phyloP scores from a whole-genome alignment of 2,888 invertebrate species.

The Digitonthophagus gazella region DNA sequence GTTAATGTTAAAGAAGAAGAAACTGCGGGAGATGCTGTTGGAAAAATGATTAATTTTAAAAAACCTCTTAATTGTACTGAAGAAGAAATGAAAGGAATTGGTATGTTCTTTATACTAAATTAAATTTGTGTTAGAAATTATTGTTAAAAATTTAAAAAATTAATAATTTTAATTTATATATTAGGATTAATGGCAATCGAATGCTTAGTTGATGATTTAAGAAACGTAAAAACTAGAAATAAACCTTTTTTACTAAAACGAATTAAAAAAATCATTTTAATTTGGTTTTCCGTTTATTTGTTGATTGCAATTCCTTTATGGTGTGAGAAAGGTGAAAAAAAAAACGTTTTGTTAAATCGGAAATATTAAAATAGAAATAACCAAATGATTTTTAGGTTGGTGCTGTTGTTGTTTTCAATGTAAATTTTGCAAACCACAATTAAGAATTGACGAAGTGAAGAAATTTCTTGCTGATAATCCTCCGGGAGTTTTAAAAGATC shows the following conservation, averaged over 20 bases:
- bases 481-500: slow-evolving; percentile 54
- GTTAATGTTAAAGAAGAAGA: slow-evolving; percentile 50
- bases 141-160: too few relatives aligned
- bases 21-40: slow-evolving; percentile 43
- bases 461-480: slow-evolving; percentile 58
- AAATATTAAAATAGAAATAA: slow-evolving; percentile 2
- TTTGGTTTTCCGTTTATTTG: slow-evolving; percentile 52
- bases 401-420: slow-evolving; percentile 60
- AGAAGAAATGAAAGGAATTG: slow-evolving; percentile 52
- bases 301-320: slow-evolving; percentile 53
- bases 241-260: slow-evolving; percentile 37
- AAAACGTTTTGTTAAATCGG: neutral
- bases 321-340: slow-evolving; percentile 52
- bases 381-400: slow-evolving; percentile 52
- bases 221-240: slow-evolving; percentile 33
- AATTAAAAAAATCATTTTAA: slow-evolving; percentile 43
- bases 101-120: slow-evolving; percentile 30
- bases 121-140: neutral
- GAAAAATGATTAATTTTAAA: slow-evolving; percentile 44
- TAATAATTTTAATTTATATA: slow-evolving; percentile 18
- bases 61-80: slow-evolving; percentile 52
- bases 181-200: slow-evolving; percentile 44
- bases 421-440: slow-evolving; percentile 57
- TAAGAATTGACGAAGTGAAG: slow-evolving; percentile 57
- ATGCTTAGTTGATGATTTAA: slow-evolving; percentile 49